Conservation (phyloP, 1,140 invertebrate genomes). For the Cydia amplana region DNA sequence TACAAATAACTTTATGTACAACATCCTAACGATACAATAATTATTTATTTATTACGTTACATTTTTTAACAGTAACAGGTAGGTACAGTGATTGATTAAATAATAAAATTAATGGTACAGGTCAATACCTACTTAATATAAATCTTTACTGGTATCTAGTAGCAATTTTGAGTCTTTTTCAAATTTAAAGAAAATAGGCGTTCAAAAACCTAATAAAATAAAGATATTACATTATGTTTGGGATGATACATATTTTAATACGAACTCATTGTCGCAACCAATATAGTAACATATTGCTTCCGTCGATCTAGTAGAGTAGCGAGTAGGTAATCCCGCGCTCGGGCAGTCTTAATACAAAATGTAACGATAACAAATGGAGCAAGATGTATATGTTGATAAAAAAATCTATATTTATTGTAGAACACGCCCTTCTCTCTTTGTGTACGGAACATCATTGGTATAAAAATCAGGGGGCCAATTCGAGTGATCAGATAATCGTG, state of each 20-base stretch:
- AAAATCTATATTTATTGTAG: not conserved
- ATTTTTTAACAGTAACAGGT: constrained; percentile 49
- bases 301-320: not conserved
- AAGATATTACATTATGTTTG: not conserved
- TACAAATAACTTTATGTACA: constrained; percentile 77
- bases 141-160: constrained; percentile 18
- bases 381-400: not conserved
- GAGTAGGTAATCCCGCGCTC: not conserved
- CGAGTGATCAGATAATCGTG: too few relatives aligned
- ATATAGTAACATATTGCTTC: constrained; percentile 28
- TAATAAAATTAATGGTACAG: constrained; percentile 18
- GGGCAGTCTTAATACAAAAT: not conserved
- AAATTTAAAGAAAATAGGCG: not conserved
- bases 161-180: constrained; percentile 4
- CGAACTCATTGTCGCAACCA: constrained; percentile 22
- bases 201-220: not conserved
- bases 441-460: too few relatives aligned
- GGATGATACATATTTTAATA: constrained; percentile 21
- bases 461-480: too few relatives aligned
- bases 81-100: constrained; percentile 31
- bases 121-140: constrained; percentile 2
- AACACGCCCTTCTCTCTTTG: not conserved
- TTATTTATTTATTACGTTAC: constrained; percentile 56
- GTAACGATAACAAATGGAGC: not conserved
- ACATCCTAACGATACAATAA: constrained; percentile 45